Percentiles rank a stretch among this genome's conserved stretches.
phyloP scores from a whole-genome alignment of 2,888 invertebrate genomes.

The Andricus curvator region DNA sequence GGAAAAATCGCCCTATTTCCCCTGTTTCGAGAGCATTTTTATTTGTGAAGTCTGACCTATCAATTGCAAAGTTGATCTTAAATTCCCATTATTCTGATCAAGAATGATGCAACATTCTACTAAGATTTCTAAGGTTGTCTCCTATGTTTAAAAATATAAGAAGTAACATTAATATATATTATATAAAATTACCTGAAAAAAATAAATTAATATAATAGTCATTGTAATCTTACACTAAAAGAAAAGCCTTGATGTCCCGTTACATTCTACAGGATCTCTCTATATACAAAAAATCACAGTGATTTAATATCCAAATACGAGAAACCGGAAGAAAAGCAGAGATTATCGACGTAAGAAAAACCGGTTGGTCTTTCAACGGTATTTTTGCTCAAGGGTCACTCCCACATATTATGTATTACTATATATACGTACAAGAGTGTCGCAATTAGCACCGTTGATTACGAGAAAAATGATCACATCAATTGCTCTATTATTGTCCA shows the following conservation, averaged over 20 bases:
- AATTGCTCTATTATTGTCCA: conserved; percentile 17
- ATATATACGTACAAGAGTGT: neutral
- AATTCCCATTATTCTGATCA: neutral
- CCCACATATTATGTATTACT: neutral
- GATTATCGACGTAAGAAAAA: neutral
- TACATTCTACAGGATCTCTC: neutral
- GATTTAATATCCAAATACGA: neutral
- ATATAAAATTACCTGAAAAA: too few relatives aligned
- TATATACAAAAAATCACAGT: neutral
- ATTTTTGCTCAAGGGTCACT: conserved; percentile 29
- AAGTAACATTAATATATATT: too few relatives aligned
- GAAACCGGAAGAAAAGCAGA: neutral
- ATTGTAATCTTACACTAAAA: too few relatives aligned
- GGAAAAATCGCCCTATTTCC: too few relatives aligned
- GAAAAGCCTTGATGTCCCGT: neutral
- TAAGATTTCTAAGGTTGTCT: too few relatives aligned
- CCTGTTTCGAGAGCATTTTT: too few relatives aligned
- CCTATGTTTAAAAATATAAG: too few relatives aligned
- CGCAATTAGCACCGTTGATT: conserved; percentile 29
- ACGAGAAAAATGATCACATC: conserved; percentile 31
- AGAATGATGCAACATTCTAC: too few relatives aligned
- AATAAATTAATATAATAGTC: too few relatives aligned
- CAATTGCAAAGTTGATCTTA: neutral
- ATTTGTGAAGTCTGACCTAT: neutral
- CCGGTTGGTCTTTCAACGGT: conserved; percentile 17